Evolutionary conservation across 1,140 invertebrate species (phyloP), one percentile per base, ranked within the genome.

Genomic region (Geopemphigus sp.): DNA sequence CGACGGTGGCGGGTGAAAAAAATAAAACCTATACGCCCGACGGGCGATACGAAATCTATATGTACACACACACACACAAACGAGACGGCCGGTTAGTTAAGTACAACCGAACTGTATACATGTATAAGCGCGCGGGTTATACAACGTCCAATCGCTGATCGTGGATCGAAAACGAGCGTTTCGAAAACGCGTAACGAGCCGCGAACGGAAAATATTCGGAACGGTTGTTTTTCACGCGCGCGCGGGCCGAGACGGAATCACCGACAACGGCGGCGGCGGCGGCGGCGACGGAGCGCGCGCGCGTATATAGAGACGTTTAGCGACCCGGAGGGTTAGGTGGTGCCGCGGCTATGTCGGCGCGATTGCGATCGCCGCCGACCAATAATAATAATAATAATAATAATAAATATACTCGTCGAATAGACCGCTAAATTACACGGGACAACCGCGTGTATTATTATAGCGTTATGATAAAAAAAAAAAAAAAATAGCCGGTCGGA

Each of bases 301-400:
- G 61, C 19, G 26, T 64, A 14, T 29, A 39, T 50, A 12, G 63
- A 66, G 11, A 39, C 63, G 63, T 66, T 39, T 66, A 12, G 32
- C 11, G 63, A 66, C 63, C 63, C 63, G 29, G 32, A 39, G 32
- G 32, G 19, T 66, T 66, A 45, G 17, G 19, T 17, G 53, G 15
- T 54, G 17, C 6, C 29, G 57, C 29, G 57, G 61, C 1, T 11
- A 12, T 12, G 10, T 17, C 22, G 2, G 53, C 15, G 8, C 63
- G n/a, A 66, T 66, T 66, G 10, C 32, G 63, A 66, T 66, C n/a
- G 5, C 63, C 8, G 5, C 5, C 6, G 6, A 26, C 24, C 24
- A 45, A 66, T 45, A 54, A 45, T 45, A 64, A 66, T 66, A 66
- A 63, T 32, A 59, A 59, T 59, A 19, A 64, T 64, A 66, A 66